phyloP scores from a whole-genome alignment of 2,113 vertebrate species.

The Marmota flaviventris region DNA sequence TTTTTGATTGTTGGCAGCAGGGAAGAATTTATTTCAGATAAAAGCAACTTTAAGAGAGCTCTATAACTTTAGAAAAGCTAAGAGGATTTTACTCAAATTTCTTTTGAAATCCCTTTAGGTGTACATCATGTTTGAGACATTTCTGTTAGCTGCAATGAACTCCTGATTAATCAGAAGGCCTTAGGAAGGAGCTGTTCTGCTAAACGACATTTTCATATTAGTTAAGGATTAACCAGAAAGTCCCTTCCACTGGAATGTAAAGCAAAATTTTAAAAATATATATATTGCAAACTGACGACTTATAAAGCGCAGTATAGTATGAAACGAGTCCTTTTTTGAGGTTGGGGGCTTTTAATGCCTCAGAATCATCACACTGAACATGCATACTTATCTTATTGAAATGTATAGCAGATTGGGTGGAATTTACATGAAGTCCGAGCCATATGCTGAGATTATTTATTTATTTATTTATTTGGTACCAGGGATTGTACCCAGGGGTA shows the following conservation, averaged over 20 bases:
- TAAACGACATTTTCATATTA: slow-evolving; percentile 46
- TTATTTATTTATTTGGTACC: no score
- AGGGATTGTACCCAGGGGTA: no score
- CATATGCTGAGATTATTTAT: not conserved
- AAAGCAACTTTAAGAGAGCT: not conserved
- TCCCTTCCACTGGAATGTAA: not conserved
- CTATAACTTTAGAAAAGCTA: slow-evolving; percentile 24
- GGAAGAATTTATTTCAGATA: slow-evolving; percentile 28
- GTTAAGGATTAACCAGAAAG: slow-evolving; percentile 61
- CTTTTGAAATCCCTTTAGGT: slow-evolving; percentile 56
- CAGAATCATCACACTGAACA: not conserved
- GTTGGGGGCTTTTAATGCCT: not conserved
- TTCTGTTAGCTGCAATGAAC: slow-evolving; percentile 25
- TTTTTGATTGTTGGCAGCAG: slow-evolving; percentile 16
- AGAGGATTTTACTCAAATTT: slow-evolving; percentile 45
- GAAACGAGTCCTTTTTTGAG: not conserved
- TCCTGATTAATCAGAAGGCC: slow-evolving; percentile 55
- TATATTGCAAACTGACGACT: not conserved
- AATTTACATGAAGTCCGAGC: not conserved
- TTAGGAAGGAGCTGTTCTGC: slow-evolving; percentile 11
- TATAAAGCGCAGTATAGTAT: not conserved
- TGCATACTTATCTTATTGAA: not conserved
- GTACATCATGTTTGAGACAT: not conserved
- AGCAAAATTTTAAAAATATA: not conserved
- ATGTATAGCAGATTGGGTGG: not conserved